Evolutionary conservation across 2,797 vertebrate species (phyloP).

Genomic region (Falco rusticolus): DNA sequence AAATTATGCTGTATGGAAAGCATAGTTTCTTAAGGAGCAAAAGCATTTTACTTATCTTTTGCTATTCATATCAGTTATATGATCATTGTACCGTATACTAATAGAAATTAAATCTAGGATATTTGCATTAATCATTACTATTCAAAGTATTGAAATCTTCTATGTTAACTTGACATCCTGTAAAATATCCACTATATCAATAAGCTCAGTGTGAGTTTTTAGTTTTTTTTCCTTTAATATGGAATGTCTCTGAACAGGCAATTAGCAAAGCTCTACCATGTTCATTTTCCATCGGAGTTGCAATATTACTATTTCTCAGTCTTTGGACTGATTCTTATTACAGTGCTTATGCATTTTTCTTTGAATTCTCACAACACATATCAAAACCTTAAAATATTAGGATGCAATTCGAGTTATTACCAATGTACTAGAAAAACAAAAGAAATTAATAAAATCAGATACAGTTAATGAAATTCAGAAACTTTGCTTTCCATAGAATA

Average conservation of each 20-base stretch:
- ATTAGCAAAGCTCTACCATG: not conserved
- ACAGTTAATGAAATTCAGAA: constrained; percentile 55
- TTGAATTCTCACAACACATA: not conserved
- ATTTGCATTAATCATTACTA: constrained; percentile 8
- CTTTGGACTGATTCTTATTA: not conserved
- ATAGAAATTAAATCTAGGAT: not conserved
- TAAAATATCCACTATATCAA: not conserved
- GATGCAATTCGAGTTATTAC: not conserved
- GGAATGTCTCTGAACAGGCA: not conserved
- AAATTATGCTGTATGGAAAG: constrained; percentile 5
- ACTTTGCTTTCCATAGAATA: not conserved
- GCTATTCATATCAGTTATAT: not conserved
- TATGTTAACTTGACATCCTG: not conserved
- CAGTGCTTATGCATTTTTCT: not conserved
- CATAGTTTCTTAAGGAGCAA: not conserved
- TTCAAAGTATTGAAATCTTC: not conserved
- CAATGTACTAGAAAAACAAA: not conserved
- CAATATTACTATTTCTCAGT: not conserved
- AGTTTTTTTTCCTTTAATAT: not conserved
- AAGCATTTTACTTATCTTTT: not conserved
- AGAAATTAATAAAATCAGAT: constrained; percentile 1
- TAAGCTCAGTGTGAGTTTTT: not conserved
- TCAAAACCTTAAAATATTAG: not conserved
- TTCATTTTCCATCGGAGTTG: not conserved
- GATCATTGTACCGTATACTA: not conserved